These are phyloP conservation scores for Bombyx mori DNA, from an alignment of 1,140 invertebrate species.

Conservation along the genomic window DNA sequence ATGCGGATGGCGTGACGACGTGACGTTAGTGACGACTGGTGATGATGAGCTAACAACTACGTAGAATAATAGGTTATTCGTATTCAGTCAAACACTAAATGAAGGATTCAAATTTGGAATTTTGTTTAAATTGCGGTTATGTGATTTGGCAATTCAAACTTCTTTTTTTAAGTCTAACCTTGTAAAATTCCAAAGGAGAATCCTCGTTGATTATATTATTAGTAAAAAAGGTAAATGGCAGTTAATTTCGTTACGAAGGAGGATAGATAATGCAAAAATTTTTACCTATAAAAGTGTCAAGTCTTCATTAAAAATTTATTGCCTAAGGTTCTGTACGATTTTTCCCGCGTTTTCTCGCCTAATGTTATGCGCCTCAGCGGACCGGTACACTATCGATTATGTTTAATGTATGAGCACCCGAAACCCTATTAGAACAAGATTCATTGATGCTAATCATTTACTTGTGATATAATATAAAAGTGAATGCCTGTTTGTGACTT, in stretches of 20 bases:
- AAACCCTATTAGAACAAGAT: too few species aligned
- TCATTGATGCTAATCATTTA: too few species aligned
- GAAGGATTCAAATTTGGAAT: background rate
- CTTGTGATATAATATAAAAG: too few species aligned
- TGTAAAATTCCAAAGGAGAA: slow-evolving; percentile 8
- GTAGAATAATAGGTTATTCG: background rate
- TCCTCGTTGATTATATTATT: slow-evolving; percentile 35
- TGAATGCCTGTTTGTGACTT: too few species aligned
- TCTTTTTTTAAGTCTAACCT: too few species aligned
- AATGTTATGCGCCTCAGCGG: background rate
- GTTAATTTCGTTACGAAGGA: slow-evolving; percentile 48
- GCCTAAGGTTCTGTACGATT: slow-evolving; percentile 26
- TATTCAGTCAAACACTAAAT: slow-evolving; percentile 1
- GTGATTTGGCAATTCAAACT: too few species aligned
- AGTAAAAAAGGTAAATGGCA: slow-evolving; percentile 56
- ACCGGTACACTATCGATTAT: too few species aligned
- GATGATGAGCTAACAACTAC: slow-evolving; percentile 3
- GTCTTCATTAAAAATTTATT: slow-evolving; percentile 57
- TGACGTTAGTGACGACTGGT: slow-evolving; percentile 25
- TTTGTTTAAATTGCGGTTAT: background rate
- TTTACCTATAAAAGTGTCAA: slow-evolving; percentile 64
- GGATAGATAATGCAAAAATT: slow-evolving; percentile 52
- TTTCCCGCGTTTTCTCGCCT: background rate
- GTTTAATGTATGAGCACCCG: too few species aligned
- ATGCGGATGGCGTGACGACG: slow-evolving; percentile 52